Percentiles rank a stretch among this genome's conserved stretches.
Evolutionary conservation across 2,113 vertebrate genomes (phyloP).

Genomic region (Pollimyrus isidori): DNA sequence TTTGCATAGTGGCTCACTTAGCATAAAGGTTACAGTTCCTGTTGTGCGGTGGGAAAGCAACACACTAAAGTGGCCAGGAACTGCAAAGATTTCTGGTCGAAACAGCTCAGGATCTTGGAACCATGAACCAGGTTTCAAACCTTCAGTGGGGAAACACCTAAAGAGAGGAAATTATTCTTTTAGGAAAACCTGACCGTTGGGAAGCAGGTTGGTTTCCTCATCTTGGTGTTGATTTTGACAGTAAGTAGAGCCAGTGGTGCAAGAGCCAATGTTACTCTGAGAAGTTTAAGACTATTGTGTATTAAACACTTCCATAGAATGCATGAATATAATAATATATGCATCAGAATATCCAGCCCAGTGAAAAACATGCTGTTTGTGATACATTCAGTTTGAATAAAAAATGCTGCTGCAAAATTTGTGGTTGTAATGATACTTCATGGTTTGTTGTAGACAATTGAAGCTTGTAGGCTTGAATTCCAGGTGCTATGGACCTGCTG

Average conservation of each 20-base stretch:
- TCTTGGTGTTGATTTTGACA: neutral
- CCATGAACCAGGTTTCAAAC: neutral
- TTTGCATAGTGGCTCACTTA: no score
- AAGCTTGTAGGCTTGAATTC: neutral
- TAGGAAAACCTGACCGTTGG: neutral
- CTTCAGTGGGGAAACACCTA: neutral
- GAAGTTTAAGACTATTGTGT: neutral
- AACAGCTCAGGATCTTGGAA: no score
- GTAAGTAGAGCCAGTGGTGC: neutral
- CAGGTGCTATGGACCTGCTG: neutral
- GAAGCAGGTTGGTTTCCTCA: neutral
- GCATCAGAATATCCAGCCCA: neutral
- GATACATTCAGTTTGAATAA: neutral
- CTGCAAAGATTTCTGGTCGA: no score
- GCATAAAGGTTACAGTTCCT: no score
- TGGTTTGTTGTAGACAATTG: neutral
- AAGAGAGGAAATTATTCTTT: neutral
- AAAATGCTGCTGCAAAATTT: neutral
- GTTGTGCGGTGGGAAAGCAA: no score
- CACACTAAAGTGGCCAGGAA: no score
- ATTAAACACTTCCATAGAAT: neutral
- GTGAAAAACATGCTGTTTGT: neutral
- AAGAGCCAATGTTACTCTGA: neutral
- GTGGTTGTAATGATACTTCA: neutral
- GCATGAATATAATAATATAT: neutral